A percentile compares a stretch with the other conserved stretches of the same genome.
phyloP scores from a whole-genome alignment of 2,888 invertebrate species.

The Diaprepes abbreviatus region DNA sequence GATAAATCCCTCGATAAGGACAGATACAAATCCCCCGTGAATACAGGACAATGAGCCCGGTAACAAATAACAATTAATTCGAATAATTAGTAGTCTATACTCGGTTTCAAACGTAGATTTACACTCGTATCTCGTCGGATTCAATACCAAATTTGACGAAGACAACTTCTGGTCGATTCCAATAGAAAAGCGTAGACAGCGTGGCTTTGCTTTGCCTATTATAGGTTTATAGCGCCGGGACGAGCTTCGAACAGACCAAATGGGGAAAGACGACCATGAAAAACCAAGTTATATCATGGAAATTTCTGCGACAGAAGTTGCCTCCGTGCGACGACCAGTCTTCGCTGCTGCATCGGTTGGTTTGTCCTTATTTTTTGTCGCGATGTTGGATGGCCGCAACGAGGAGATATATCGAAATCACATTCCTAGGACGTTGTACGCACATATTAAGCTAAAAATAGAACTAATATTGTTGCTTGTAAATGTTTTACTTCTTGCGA shows the following conservation, averaged over 20 bases:
- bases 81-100: constrained; percentile 67
- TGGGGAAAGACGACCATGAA: constrained; percentile 62
- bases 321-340: constrained; percentile 22
- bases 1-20: constrained; percentile 47
- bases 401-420: constrained; percentile 55
- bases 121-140: constrained; percentile 63
- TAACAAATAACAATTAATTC: constrained; percentile 67
- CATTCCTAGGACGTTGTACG: constrained; percentile 50
- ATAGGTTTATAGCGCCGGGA: constrained; percentile 63
- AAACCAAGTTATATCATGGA: constrained; percentile 66
- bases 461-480: constrained; percentile 39
- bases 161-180: constrained; percentile 65
- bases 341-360: constrained; percentile 22
- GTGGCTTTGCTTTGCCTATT: constrained; percentile 67
- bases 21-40: constrained; percentile 48
- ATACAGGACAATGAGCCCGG: constrained; percentile 54
- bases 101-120: constrained; percentile 63
- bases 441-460: constrained; percentile 42
- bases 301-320: constrained; percentile 58
- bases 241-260: constrained; percentile 62
- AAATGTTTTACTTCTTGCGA: constrained; percentile 42
- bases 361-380: constrained; percentile 30
- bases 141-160: constrained; percentile 68
- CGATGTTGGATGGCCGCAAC: constrained; percentile 18
- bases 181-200: constrained; percentile 67